phyloP scores from a whole-genome alignment of 2,113 vertebrate species.

The Prionailurus viverrinus region DNA sequence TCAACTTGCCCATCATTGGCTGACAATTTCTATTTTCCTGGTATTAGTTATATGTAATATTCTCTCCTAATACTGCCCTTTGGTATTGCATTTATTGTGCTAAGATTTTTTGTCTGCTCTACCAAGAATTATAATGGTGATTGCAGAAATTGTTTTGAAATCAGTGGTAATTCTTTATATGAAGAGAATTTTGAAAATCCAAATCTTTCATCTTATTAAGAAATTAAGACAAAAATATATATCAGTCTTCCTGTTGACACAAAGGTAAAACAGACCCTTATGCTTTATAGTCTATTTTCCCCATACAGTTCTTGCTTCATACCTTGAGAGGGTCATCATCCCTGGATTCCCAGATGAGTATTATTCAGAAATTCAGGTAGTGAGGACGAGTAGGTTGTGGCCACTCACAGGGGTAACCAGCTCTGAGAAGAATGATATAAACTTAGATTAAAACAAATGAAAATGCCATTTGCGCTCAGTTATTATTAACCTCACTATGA shows the following conservation, averaged over 20 bases:
- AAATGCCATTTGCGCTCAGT: background rate
- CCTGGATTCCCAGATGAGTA: background rate
- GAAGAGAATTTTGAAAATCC: background rate
- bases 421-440: background rate
- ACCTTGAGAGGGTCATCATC: background rate
- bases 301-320: background rate
- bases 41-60: background rate
- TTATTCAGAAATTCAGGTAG: background rate
- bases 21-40: background rate
- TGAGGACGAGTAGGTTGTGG: background rate
- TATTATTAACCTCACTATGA: background rate
- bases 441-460: background rate
- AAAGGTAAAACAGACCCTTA: background rate
- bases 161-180: background rate
- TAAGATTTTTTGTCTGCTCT: background rate
- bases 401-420: background rate
- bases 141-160: constrained; percentile 15
- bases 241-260: background rate
- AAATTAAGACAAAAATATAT: background rate
- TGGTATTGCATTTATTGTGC: background rate
- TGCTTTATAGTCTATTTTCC: background rate
- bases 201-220: background rate
- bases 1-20: background rate
- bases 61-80: background rate
- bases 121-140: background rate